Conservation (phyloP, 2,797 vertebrate genomes). For the Picus viridis region DNA sequence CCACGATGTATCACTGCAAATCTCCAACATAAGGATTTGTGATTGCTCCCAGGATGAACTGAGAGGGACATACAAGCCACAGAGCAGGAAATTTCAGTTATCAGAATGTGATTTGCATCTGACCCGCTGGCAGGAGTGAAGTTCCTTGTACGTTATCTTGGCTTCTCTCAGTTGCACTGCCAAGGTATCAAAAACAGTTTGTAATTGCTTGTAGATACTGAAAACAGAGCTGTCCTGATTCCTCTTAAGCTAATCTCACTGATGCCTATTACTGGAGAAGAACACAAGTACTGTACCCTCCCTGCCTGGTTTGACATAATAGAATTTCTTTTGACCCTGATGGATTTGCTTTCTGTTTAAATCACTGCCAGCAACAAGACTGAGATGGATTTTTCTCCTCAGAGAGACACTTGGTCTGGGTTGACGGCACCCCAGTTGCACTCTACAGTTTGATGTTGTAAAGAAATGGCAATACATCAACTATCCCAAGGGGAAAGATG, state of each 20-base stretch:
- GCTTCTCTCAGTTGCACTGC: neutral
- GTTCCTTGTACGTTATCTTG: conserved; percentile 23
- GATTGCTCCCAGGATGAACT: neutral
- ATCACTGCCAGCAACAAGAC: neutral
- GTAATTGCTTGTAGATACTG: conserved; percentile 55
- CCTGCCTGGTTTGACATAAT: neutral
- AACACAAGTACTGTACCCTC: neutral
- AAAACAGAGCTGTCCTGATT: conserved; percentile 19
- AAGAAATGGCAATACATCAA: neutral
- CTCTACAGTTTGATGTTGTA: accelerated
- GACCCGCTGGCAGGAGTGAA: neutral
- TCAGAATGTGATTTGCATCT: neutral
- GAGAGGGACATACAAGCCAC: neutral
- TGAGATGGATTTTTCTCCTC: neutral
- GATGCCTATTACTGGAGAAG: neutral
- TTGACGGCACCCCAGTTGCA: neutral
- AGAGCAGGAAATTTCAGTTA: conserved; percentile 3
- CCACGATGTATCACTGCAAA: accelerated
- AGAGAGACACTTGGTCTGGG: neutral
- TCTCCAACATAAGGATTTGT: neutral
- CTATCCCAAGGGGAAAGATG: neutral
- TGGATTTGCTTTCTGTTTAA: conserved; percentile 9
- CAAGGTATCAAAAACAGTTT: conserved; percentile 3
- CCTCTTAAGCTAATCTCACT: conserved; percentile 38
- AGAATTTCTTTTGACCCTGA: neutral